Evolutionary conservation across 2,888 invertebrate genomes (phyloP), one percentile per base, ranked within the genome.

Genomic region (Tetragonula carbonaria): DNA sequence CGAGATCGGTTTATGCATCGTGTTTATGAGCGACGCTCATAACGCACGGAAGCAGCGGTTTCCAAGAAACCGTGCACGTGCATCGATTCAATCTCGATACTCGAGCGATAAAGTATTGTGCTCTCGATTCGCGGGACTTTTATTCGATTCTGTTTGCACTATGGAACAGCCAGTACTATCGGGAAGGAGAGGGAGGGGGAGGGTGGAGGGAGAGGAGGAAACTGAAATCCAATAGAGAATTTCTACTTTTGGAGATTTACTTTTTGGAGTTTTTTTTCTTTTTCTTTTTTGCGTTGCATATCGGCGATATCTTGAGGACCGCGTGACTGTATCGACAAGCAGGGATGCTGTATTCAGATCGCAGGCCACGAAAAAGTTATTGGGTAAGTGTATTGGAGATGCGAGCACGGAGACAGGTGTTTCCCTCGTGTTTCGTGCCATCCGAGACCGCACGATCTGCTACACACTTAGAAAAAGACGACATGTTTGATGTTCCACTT

Each of bases 221-320:
- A 74, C 59, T 55, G 83, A 78, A 85, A 85, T 82, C 57, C 75
- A 81, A 86, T 82, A 80, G 73, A 50, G 76, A 74, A 57, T 88
- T 74, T 88, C 81, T 67, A 74, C 65, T 77, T 78, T 57, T 75
- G 73, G 78, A 74, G 85, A 87, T 87, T 88, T 82, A 84, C 33
- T 33, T 33, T 28, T 45, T 45, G 45, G 8, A 45, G 45, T 33
- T 33, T 33, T 33, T 33, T 80, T 79, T 50, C 57, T 38, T 74
- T 65, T 65, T 70, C 74, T 78, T 78, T 84, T 80, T 82, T 28
- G 78, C 28, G 77, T 16, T 21, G 51, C 6, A 6, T 1, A 50
- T 8, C 45, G 45, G 45, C 18, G 23, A 33, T 45, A 28, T 51
- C 23, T 45, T 38, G 18, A 45, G 6, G 14, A 66, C 13, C 13